Evolutionary conservation across 2,888 invertebrate species (phyloP).

Genomic region (Calameuta filiformis): DNA sequence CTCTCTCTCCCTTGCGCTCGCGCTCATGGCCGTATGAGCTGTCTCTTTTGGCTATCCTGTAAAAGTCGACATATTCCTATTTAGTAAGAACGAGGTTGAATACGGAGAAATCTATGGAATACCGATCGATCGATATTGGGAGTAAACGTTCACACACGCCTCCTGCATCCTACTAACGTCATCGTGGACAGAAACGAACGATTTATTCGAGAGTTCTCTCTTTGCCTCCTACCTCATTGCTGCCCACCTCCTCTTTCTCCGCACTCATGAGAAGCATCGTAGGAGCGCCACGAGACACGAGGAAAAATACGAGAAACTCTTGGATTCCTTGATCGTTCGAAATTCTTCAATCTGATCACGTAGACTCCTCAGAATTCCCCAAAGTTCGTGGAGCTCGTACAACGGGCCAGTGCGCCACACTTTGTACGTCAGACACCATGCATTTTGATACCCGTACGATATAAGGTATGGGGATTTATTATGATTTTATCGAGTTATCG

Average conservation of each 20-base stretch:
- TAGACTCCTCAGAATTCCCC: constrained; percentile 2
- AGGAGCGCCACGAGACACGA: background rate
- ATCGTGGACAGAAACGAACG: background rate
- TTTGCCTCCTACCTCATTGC: background rate
- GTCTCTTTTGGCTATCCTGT: constrained; percentile 33
- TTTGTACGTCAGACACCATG: background rate
- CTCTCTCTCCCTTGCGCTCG: background rate
- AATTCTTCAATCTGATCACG: background rate
- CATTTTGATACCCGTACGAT: background rate
- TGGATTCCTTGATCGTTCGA: constrained; percentile 1
- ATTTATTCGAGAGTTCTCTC: constrained; percentile 18
- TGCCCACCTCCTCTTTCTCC: background rate
- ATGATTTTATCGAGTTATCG: no score
- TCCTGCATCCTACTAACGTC: background rate
- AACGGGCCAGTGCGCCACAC: background rate
- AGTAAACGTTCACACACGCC: background rate
- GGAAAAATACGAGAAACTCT: background rate
- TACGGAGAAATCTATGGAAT: constrained; percentile 55
- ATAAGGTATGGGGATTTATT: background rate
- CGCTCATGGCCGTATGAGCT: background rate
- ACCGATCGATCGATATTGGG: constrained; percentile 58
- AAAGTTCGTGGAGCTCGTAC: background rate
- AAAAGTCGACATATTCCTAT: constrained; percentile 58
- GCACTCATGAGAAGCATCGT: background rate
- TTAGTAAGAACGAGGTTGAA: constrained; percentile 57